These are phyloP conservation scores for Huso huso DNA, from an alignment of 2,797 vertebrate genomes.

Conservation along the genomic window DNA sequence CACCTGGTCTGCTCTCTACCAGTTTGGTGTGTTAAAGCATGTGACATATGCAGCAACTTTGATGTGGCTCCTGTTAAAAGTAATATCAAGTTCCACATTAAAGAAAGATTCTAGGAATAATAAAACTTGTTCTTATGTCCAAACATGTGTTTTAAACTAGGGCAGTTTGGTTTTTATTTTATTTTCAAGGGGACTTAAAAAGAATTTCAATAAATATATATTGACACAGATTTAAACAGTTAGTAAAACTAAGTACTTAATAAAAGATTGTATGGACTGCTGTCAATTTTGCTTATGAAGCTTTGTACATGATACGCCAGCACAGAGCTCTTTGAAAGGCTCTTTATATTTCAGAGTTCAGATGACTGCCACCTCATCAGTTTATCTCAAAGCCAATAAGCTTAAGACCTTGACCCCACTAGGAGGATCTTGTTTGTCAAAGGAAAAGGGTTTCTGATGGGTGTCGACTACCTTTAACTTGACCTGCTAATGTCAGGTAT, in stretches of 20 bases:
- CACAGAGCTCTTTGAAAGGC: slow-evolving; percentile 4
- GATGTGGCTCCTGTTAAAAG: slow-evolving; percentile 22
- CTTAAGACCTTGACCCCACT: background rate
- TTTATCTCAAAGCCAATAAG: slow-evolving; percentile 18
- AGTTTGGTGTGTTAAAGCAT: too few species aligned
- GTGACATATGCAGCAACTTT: too few species aligned
- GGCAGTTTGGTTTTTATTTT: slow-evolving; percentile 6
- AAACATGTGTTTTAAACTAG: slow-evolving; percentile 27
- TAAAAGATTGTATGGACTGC: background rate
- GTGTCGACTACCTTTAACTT: slow-evolving; percentile 23
- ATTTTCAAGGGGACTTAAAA: slow-evolving; percentile 1
- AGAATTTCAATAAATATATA: slow-evolving; percentile 6
- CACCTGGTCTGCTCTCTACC: too few species aligned
- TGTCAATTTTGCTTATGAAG: background rate
- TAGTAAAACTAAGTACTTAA: slow-evolving; percentile 7
- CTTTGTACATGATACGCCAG: slow-evolving; percentile 6
- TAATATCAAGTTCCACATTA: slow-evolving; percentile 30
- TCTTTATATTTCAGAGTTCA: slow-evolving; percentile 17
- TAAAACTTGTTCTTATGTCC: slow-evolving; percentile 20
- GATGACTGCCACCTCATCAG: slow-evolving; percentile 20
- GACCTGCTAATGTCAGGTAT: slow-evolving; percentile 22
- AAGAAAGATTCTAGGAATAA: slow-evolving; percentile 32
- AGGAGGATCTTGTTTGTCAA: slow-evolving; percentile 20
- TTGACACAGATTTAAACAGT: background rate
- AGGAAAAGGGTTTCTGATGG: slow-evolving; percentile 29